phyloP scores from a whole-genome alignment of 2,888 invertebrate species.

The Brachyptera putata region DNA sequence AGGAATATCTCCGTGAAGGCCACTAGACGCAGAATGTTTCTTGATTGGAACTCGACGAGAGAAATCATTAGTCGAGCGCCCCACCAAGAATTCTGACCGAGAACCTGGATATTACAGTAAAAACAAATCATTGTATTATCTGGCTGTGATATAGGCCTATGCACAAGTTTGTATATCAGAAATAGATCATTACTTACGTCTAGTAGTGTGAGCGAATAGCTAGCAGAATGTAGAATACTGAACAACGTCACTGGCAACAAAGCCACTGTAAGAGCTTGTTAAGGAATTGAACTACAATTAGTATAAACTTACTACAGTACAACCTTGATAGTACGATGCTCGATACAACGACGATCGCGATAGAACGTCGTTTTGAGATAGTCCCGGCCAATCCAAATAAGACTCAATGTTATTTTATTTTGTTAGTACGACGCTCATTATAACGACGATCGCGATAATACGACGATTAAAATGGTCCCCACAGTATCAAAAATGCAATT shows the following conservation, averaged over 20 bases:
- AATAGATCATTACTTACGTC: constrained; percentile 96
- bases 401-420: no score
- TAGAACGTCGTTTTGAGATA: no score
- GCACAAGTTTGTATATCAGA: background rate
- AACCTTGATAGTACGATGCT: no score
- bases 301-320: no score
- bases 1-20: constrained; percentile 86
- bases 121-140: background rate
- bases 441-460: no score
- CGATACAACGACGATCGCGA: no score
- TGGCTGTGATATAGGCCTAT: background rate
- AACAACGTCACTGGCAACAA: constrained; percentile 88
- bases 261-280: constrained; percentile 65
- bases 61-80: constrained; percentile 80
- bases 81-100: constrained; percentile 92
- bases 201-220: constrained; percentile 82
- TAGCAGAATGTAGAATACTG: constrained; percentile 87
- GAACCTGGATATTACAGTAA: constrained; percentile 54
- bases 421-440: no score
- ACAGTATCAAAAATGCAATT: no score
- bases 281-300: constrained; percentile 30
- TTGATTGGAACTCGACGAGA: constrained; percentile 84
- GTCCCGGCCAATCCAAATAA: no score
- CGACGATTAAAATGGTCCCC: no score
- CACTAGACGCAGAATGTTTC: constrained; percentile 83